phyloP scores from a whole-genome alignment of 1,140 invertebrate genomes.

The Argopecten irradians region DNA sequence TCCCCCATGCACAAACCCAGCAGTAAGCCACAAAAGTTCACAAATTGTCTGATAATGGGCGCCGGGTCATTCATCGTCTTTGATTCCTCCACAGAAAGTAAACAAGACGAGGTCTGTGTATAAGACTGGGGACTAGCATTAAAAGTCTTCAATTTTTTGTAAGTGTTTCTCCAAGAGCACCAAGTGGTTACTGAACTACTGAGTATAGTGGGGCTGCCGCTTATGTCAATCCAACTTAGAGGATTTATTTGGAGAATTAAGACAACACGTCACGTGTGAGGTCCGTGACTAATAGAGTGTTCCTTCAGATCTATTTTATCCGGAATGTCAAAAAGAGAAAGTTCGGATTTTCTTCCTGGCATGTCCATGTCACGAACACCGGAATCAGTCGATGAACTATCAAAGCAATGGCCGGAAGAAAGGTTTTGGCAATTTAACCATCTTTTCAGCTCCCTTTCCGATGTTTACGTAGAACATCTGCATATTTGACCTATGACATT shows the following conservation, averaged over 20 bases:
- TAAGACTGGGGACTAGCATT: not conserved
- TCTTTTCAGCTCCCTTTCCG: no score
- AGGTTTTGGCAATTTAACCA: no score
- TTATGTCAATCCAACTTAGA: not conserved
- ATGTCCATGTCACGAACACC: not conserved
- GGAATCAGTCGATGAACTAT: not conserved
- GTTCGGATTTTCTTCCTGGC: not conserved
- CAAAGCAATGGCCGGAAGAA: no score
- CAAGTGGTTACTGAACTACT: not conserved
- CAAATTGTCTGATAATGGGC: constrained; percentile 7
- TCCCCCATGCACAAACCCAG: not conserved
- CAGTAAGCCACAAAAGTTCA: not conserved
- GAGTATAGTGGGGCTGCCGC: not conserved
- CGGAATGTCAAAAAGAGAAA: not conserved
- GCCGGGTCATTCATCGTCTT: not conserved
- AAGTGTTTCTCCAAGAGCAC: constrained; percentile 6
- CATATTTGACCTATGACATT: no score
- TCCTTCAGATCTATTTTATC: not conserved
- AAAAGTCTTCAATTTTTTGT: not conserved
- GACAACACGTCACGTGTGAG: not conserved
- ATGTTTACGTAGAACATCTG: no score
- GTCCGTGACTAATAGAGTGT: not conserved
- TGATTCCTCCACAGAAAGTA: not conserved
- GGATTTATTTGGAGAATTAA: constrained; percentile 1
- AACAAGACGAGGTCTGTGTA: not conserved